Evolutionary conservation across 1,140 invertebrate species (phyloP), one percentile per base, ranked within the genome.

Genomic region (Drosophila sp.): DNA sequence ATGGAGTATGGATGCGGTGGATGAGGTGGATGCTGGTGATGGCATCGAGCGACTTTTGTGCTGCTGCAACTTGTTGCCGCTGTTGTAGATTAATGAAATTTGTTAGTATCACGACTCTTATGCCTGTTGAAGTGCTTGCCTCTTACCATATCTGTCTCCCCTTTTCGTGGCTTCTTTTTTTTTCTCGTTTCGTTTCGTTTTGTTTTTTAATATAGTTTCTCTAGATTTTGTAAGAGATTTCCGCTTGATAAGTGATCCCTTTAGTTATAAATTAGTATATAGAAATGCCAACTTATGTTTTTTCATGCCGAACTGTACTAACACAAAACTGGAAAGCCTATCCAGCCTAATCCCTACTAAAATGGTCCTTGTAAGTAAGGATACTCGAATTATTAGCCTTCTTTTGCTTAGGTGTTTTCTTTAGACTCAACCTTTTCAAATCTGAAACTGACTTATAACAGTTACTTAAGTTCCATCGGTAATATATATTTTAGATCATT

Each of bases 71-170:
- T 89, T 89, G 83, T 89, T 87, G 84, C 79, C 84, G 70, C 80
- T 89, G 84, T 89, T 89, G 80, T 78, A 87, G 84, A 87, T 87
- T 89, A 89, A 89, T 90, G 84, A 89, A 89, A 89, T 89, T 89
- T 90, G 84, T 89, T 89, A 79, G 85, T 89, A 89, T 89, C 84
- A 89, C 84, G 84, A 89, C 80, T 89, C 89, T 87, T 89, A 75
- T 80, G 83, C 84, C 83, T 79, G 79, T 79, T 86, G 44, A 50
- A 23, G 25, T 23, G 2, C 1, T 7, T 8, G 2, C 44, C 25
- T 50, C 44, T 47, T 27, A 50, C 23, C 23, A 50, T 10, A 50
- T 50, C 23, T 47, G 78, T 54, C 79, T 81, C 68, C 75, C 80
- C 64, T 54, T 86, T 85, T 85, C 81, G 73, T 85, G 72, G 76